Evolutionary conservation across 2,888 invertebrate species (phyloP).

Genomic region (Geophilus truncorum): DNA sequence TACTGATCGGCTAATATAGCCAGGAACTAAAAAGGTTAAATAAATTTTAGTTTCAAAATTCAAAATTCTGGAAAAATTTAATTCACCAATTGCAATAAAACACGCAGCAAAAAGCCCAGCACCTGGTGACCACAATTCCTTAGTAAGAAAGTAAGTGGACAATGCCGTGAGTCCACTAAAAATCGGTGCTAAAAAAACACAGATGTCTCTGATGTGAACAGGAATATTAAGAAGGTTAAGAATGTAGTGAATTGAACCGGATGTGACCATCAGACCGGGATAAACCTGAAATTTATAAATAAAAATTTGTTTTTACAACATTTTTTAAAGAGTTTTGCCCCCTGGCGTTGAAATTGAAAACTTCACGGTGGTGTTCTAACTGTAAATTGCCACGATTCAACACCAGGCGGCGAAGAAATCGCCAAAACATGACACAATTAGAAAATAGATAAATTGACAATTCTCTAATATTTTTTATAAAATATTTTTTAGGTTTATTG

Average conservation of each 20-base stretch:
- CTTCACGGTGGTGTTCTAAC: too few relatives aligned
- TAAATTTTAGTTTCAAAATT: neutral
- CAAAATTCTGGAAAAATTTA: neutral
- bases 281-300: constrained; percentile 60
- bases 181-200: constrained; percentile 96
- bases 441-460: too few relatives aligned
- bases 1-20: constrained; percentile 97
- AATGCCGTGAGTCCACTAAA: constrained; percentile 93
- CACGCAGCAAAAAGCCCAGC: constrained; percentile 98
- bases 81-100: constrained; percentile 81
- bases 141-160: constrained; percentile 94
- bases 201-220: constrained; percentile 95
- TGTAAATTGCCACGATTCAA: too few relatives aligned
- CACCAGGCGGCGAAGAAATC: too few relatives aligned
- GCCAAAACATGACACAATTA: too few relatives aligned
- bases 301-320: too few relatives aligned
- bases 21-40: constrained; percentile 63
- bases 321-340: too few relatives aligned
- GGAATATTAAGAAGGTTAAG: constrained; percentile 90
- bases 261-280: constrained; percentile 98
- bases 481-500: too few relatives aligned
- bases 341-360: too few relatives aligned
- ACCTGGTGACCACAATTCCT: constrained; percentile 93
- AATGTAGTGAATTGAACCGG: constrained; percentile 92
- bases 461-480: too few relatives aligned